Conservation (phyloP, 2,797 vertebrate species). For the Lepilemur ruficaudatus region DNA sequence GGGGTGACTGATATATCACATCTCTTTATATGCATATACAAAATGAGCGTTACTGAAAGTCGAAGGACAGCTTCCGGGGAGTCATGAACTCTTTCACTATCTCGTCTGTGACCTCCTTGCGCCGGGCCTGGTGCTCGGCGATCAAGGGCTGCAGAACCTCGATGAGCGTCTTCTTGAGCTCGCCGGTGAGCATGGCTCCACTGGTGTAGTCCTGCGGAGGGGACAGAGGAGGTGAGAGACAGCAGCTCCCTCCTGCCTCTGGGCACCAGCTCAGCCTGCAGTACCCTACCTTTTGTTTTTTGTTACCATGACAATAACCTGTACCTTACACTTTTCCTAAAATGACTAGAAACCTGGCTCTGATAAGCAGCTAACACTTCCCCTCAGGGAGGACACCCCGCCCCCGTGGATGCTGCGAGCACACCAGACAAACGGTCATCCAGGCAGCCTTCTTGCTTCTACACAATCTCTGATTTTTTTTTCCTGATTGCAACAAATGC, state of each 20-base stretch:
- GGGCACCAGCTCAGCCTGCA: neutral
- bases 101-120: conserved; percentile 93
- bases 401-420: neutral
- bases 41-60: conserved; percentile 82
- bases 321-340: neutral
- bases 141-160: conserved; percentile 96
- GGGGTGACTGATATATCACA: conserved; percentile 19
- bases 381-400: neutral
- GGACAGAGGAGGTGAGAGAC: accelerated
- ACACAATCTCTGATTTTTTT: neutral
- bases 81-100: conserved; percentile 94
- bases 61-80: conserved; percentile 91
- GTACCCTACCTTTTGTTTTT: neutral
- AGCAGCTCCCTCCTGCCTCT: neutral
- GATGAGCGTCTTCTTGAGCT: conserved; percentile 95
- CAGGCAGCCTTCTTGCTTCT: neutral
- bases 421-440: accelerated
- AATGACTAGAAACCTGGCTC: too few species aligned
- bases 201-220: conserved; percentile 92
- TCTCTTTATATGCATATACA: neutral
- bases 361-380: accelerated
- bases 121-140: conserved; percentile 92
- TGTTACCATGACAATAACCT: too few species aligned
- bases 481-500: neutral
- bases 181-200: conserved; percentile 94